Base-by-base conservation (phyloP, 2,797 vertebrate species). In the Adelosebastes latens region DNA sequence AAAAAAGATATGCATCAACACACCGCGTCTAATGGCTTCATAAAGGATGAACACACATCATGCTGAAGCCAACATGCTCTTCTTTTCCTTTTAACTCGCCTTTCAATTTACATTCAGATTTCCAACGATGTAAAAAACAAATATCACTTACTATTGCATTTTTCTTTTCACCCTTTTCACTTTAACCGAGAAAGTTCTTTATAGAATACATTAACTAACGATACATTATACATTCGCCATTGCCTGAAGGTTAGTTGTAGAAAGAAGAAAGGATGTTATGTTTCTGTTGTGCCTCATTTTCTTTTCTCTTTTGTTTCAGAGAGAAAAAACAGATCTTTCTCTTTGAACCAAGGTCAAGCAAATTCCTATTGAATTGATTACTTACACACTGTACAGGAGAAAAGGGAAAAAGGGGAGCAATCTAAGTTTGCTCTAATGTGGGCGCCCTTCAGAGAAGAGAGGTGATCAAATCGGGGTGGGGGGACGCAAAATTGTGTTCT, bases 161-260 rank as follows among this genome's bases (percentile, higher is more conserved):
- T 75, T 39, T 10, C 46, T 69, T 64, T 5, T 68, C 34, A 3
- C 24, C 2, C 20, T 27, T 77, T 46, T 27, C 29, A 22, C 72
- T 68, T 24, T 4, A 61, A 77, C 59, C 31, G 39, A 65, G 42
- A 63, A 39, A 58, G 16, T 49, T 62, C 14, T 83, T 72, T 74
- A 22, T 49, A 14, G 77, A 88, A 85, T 80, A 75, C 77, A 82
- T 88, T 80, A 87, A 46, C 63, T 63, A 60, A 24, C 25, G 53
- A 61, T 83, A 49, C 27, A 89, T 86, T 88, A 86, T 80, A 81
- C 65, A 90, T 82, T 72, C 83, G 82, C 16, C 32, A 53, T 25
- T 62, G 80, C 78, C 82, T 79, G 66, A 74, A 86, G 87, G 77
- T 76, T 80, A 67, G 63, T 73, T 84, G 68, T 56, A 77, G 36